A percentile compares a stretch with the other conserved stretches of the same genome.
These are phyloP conservation scores for Temnothorax rugatulus DNA, from an alignment of 2,888 invertebrate genomes.

Conservation along the genomic window DNA sequence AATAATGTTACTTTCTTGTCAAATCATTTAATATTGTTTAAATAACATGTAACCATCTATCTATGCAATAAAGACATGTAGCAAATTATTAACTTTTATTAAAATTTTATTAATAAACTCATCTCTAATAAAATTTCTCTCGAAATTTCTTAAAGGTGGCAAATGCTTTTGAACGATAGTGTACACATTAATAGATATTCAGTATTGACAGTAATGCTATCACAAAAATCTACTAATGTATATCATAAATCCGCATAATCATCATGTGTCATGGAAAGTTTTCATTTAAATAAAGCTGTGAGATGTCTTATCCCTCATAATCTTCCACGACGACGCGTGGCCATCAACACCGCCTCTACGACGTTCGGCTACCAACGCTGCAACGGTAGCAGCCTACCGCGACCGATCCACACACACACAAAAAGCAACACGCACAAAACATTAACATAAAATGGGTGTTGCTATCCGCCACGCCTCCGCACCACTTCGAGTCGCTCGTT, in stretches of 20 bases:
- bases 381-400: slow-evolving; percentile 56
- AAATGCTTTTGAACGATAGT: too few relatives aligned
- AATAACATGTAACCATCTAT: too few relatives aligned
- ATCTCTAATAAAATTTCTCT: too few relatives aligned
- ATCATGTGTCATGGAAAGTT: slow-evolving; percentile 50
- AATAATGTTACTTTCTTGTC: too few relatives aligned
- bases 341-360: slow-evolving; percentile 71
- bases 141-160: too few relatives aligned
- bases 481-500: slow-evolving; percentile 61
- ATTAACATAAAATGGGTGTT: slow-evolving; percentile 85
- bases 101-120: too few relatives aligned
- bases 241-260: slow-evolving; percentile 56
- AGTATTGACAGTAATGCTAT: neutral
- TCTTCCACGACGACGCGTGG: slow-evolving; percentile 67
- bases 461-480: slow-evolving; percentile 78
- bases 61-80: too few relatives aligned
- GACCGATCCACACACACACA: slow-evolving; percentile 19
- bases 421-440: slow-evolving; percentile 65
- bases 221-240: neutral
- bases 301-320: slow-evolving; percentile 66
- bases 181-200: neutral
- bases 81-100: too few relatives aligned
- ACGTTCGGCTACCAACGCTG: slow-evolving; percentile 46
- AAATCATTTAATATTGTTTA: too few relatives aligned
- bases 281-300: slow-evolving; percentile 68